Evolutionary conservation across 2,888 invertebrate species (phyloP).

Genomic region (Embidobia sp.): DNA sequence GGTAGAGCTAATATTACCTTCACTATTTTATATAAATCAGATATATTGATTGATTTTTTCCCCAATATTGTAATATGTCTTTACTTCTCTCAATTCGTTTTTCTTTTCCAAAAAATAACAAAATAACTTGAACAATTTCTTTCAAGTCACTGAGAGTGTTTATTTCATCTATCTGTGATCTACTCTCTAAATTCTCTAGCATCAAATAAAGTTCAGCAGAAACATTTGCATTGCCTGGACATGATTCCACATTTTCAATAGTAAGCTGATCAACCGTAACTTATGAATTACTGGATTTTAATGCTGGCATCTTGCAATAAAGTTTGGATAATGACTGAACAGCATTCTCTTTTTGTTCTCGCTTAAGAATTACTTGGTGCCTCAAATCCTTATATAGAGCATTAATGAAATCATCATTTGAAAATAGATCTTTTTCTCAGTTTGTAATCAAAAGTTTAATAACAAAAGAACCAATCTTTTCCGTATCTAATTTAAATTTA

Average conservation of each 20-base stretch:
- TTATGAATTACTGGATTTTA: background rate
- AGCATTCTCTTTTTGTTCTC: conserved; percentile 5
- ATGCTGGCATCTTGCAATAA: background rate
- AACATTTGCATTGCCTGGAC: too few relatives aligned
- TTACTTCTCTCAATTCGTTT: background rate
- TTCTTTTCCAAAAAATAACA: background rate
- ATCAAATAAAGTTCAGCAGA: too few relatives aligned
- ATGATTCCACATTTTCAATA: too few relatives aligned
- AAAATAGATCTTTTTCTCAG: conserved; percentile 5
- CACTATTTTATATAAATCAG: conserved; percentile 8
- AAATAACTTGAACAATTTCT: background rate
- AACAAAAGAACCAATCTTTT: background rate
- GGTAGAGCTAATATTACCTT: conserved; percentile 3
- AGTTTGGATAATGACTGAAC: background rate
- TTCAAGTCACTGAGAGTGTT: background rate
- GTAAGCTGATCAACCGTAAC: too few relatives aligned
- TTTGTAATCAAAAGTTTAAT: background rate
- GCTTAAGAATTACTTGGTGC: background rate
- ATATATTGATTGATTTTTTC: conserved; percentile 4
- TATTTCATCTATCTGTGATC: too few relatives aligned
- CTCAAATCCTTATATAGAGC: conserved; percentile 2
- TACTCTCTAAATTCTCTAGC: too few relatives aligned
- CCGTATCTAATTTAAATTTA: conserved; percentile 3
- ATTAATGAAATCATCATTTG: background rate
- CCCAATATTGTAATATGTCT: conserved; percentile 9